Evolutionary conservation across 2,888 invertebrate genomes (phyloP).

Genomic region (Linnaemya vulpina): DNA sequence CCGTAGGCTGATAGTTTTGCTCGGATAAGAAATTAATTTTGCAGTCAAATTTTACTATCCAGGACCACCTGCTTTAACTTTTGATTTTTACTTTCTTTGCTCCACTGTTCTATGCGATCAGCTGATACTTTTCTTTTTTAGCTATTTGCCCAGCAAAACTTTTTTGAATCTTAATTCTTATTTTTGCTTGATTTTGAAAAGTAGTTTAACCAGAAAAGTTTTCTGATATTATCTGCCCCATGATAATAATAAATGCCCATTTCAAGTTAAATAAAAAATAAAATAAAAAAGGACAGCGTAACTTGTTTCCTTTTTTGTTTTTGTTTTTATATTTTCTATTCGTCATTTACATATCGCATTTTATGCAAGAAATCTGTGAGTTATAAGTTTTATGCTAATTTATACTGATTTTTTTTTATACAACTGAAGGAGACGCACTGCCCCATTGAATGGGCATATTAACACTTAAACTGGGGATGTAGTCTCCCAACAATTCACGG

Average conservation of each 20-base stretch:
- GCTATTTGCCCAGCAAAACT: too few relatives aligned
- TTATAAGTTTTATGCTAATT: slow-evolving; percentile 41
- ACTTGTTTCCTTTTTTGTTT: not conserved
- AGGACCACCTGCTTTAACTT: too few relatives aligned
- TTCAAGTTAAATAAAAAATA: slow-evolving; percentile 21
- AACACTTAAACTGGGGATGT: too few relatives aligned
- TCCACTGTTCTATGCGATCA: too few relatives aligned
- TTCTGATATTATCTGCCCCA: slow-evolving; percentile 19
- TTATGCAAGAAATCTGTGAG: not conserved
- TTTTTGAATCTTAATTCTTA: too few relatives aligned
- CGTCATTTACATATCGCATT: slow-evolving; percentile 57
- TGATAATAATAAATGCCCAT: slow-evolving; percentile 40
- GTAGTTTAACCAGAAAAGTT: slow-evolving; percentile 26
- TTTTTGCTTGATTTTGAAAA: slow-evolving; percentile 3
- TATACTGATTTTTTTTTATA: not conserved
- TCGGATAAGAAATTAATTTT: too few relatives aligned
- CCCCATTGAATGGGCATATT: not conserved
- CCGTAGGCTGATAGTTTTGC: too few relatives aligned
- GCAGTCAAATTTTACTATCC: too few relatives aligned
- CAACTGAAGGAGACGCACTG: not conserved
- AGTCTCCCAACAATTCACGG: too few relatives aligned
- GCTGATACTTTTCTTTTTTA: too few relatives aligned
- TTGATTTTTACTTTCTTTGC: too few relatives aligned
- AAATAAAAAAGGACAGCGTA: slow-evolving; percentile 16
- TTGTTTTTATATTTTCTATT: slow-evolving; percentile 25